A percentile compares a stretch with the other conserved stretches of the same genome.
phyloP scores from a whole-genome alignment of 2,113 vertebrate genomes.

The Chiloscyllium plagiosum region DNA sequence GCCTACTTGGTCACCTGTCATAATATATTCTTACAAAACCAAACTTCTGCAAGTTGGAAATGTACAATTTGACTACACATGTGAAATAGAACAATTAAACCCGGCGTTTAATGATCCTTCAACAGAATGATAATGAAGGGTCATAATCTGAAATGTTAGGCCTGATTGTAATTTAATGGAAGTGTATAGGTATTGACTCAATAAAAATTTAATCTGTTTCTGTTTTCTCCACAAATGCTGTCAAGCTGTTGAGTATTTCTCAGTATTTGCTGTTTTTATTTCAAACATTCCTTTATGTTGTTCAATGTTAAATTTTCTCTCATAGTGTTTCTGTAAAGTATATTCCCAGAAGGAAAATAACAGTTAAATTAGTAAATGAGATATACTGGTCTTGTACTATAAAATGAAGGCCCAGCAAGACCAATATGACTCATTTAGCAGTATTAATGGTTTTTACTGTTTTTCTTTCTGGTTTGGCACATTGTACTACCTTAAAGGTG shows the following conservation, averaged over 20 bases:
- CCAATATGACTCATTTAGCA: no score
- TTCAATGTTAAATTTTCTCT: background rate
- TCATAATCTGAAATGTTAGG: background rate
- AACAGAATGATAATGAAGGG: background rate
- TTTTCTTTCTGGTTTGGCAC: background rate
- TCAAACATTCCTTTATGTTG: background rate
- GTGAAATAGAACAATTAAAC: background rate
- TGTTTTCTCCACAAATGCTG: background rate
- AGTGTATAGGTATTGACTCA: background rate
- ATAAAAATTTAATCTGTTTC: background rate
- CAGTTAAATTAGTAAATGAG: no score
- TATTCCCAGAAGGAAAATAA: no score
- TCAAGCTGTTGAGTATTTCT: background rate
- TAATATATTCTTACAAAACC: background rate
- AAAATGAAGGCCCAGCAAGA: no score
- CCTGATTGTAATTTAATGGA: background rate
- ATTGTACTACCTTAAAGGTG: background rate
- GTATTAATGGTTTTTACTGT: no score
- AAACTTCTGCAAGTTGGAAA: no score
- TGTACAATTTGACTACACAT: background rate
- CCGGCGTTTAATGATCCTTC: background rate
- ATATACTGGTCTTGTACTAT: no score
- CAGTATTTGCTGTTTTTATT: background rate
- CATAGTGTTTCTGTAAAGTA: background rate
- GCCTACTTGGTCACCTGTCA: background rate